phyloP scores from a whole-genome alignment of 2,888 invertebrate species.

The Eueremaeus valkanovi region DNA sequence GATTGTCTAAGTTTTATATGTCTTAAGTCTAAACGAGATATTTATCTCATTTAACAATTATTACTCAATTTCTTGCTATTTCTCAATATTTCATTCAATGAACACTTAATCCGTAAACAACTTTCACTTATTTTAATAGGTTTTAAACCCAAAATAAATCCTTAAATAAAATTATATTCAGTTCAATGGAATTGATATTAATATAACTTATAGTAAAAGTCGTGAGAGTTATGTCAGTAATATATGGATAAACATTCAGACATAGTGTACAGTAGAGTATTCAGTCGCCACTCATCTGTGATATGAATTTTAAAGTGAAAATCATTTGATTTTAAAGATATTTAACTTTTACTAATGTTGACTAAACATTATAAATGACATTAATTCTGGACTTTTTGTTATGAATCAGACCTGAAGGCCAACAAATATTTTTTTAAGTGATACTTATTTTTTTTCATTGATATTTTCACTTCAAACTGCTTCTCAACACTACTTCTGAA shows the following conservation, averaged over 20 bases:
- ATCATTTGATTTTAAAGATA: background rate
- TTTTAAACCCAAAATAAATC: too few relatives aligned
- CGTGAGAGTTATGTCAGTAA: background rate
- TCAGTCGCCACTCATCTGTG: background rate
- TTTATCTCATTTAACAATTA: too few relatives aligned
- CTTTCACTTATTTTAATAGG: too few relatives aligned
- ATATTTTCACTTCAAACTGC: background rate
- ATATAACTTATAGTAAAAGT: background rate
- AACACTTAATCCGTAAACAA: too few relatives aligned
- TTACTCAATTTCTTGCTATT: too few relatives aligned
- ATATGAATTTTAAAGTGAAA: background rate
- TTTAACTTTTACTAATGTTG: background rate
- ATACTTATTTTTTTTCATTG: background rate
- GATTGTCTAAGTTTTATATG: too few relatives aligned
- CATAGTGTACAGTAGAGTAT: background rate
- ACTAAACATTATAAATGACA: too few relatives aligned
- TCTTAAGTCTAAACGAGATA: too few relatives aligned
- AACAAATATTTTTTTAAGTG: background rate
- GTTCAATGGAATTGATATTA: too few relatives aligned
- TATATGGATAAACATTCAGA: background rate
- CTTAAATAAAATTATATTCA: background rate
- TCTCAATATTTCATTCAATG: too few relatives aligned
- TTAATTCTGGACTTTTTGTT: background rate
- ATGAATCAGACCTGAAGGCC: background rate
- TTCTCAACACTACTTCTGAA: background rate